Percentiles rank a stretch among this genome's conserved stretches.
These are phyloP conservation scores for Bombus affinis DNA, from an alignment of 1,140 invertebrate species.

Conservation along the genomic window DNA sequence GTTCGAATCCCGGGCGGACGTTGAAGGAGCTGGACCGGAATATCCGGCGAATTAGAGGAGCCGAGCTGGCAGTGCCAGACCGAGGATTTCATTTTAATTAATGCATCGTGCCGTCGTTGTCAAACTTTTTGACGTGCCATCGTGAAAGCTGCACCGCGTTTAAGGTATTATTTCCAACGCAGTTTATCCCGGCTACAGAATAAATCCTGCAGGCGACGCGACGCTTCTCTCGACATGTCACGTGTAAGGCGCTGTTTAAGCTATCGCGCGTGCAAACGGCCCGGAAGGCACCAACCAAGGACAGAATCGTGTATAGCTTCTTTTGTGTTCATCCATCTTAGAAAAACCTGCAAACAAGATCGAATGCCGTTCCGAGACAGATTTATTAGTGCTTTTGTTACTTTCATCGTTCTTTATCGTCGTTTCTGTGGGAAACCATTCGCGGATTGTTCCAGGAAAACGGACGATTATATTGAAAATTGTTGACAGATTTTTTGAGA, in stretches of 20 bases:
- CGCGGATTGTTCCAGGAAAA: neutral
- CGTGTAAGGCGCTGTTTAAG: conserved; percentile 56
- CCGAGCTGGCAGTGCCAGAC: neutral
- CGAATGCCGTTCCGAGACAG: too few species aligned
- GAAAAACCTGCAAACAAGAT: neutral
- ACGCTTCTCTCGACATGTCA: conserved; percentile 11
- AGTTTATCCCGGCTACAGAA: conserved; percentile 11
- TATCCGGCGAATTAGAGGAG: conserved; percentile 17
- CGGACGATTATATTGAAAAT: neutral
- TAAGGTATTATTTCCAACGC: conserved; percentile 26
- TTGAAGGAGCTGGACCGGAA: neutral
- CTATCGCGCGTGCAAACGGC: conserved; percentile 61
- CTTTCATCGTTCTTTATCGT: too few species aligned
- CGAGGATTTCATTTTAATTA: conserved; percentile 30
- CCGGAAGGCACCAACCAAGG: conserved; percentile 35
- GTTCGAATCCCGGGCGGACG: neutral
- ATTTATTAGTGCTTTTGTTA: neutral
- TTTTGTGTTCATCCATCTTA: neutral
- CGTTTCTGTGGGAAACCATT: neutral
- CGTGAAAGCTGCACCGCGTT: conserved; percentile 43
- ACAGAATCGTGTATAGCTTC: neutral
- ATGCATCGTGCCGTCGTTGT: neutral
- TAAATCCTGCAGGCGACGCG: conserved; percentile 28
- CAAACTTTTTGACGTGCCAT: conserved; percentile 8
- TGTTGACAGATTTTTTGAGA: neutral